Evolutionary conservation across 2,888 invertebrate genomes (phyloP).

Genomic region (Macrosoma leucophasiata): DNA sequence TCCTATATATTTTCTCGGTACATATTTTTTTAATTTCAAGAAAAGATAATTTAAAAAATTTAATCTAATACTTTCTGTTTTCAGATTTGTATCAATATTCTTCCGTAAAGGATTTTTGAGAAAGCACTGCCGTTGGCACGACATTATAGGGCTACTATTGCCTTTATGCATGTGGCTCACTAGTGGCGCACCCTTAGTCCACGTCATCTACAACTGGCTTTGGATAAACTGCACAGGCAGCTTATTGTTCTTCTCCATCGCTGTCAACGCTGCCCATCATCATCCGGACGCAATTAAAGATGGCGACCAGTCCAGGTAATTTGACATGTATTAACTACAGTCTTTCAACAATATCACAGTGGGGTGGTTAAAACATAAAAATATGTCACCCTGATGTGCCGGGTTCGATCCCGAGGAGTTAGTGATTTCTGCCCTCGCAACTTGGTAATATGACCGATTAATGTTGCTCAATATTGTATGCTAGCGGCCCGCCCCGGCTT

Average conservation of each 20-base stretch:
- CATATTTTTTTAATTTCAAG: too few species aligned
- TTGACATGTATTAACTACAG: slow-evolving; percentile 3
- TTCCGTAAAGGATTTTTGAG: slow-evolving; percentile 40
- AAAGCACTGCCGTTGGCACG: slow-evolving; percentile 51
- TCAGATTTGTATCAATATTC: slow-evolving; percentile 41
- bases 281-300: slow-evolving; percentile 87
- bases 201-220: slow-evolving; percentile 70
- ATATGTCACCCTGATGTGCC: too few species aligned
- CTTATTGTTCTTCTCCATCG: slow-evolving; percentile 78
- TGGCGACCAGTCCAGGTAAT: slow-evolving; percentile 77
- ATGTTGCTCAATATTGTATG: too few species aligned
- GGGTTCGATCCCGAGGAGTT: too few species aligned
- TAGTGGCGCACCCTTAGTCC: slow-evolving; percentile 39
- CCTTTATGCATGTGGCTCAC: slow-evolving; percentile 56
- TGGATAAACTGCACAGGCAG: slow-evolving; percentile 73
- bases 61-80: slow-evolving; percentile 26
- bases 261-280: slow-evolving; percentile 85
- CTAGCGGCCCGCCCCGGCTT: too few species aligned
- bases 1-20: too few species aligned
- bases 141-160: slow-evolving; percentile 46
- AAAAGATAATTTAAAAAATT: too few species aligned
- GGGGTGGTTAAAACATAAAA: too few species aligned
- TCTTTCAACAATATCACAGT: neutral
- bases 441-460: too few species aligned
- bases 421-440: too few species aligned